Base-by-base conservation (phyloP, 1,140 invertebrate species). In the Drosophila jambulina region DNA sequence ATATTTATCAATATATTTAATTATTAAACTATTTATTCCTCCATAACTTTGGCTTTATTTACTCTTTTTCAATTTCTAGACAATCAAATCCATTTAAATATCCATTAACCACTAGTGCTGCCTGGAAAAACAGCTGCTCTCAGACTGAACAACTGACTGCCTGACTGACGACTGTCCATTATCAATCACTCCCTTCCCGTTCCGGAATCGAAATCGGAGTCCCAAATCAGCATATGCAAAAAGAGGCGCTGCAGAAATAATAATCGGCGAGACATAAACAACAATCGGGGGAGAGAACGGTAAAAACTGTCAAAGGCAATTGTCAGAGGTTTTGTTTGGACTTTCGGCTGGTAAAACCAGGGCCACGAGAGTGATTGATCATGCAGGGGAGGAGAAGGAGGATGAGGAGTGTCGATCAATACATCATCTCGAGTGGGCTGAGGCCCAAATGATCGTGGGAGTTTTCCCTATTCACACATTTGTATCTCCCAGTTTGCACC, bases 221-320 rank as follows among this genome's bases (percentile, higher is more conserved):
- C 34, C 29, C 12, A 40, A 75, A 75, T 72, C 68, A 61, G 75
- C 76, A 78, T 78, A 78, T 78, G 76, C 76, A 49, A 71, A 79
- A 53, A 42, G 61, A 72, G 68, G 59, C 58, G 36, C 67, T 65
- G 46, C 61, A 54, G 45, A 63, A 78, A 61, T 67, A 76, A 68
- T 75, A 75, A 71, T 76, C 63, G 40, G 75, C 19, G 68, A 48
- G 70, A 72, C 67, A 65, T 78, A 79, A 79, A 82, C 83, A 88
- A 74, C 68, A 80, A 82, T 87, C 68, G 77, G 48, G 48, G 51
- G 38, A 59, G 53, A 56, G 53, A 88, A 81, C 81, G 67, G 75
- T 82, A 82, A 75, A 85, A 86, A 80, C 84, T 88, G 84, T 87
- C 84, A 87, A 80, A 72, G 78, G 81, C 86, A 82, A 88, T 88